Evolutionary conservation across 2,888 invertebrate genomes (phyloP).

Genomic region (Phaedon cochleariae): DNA sequence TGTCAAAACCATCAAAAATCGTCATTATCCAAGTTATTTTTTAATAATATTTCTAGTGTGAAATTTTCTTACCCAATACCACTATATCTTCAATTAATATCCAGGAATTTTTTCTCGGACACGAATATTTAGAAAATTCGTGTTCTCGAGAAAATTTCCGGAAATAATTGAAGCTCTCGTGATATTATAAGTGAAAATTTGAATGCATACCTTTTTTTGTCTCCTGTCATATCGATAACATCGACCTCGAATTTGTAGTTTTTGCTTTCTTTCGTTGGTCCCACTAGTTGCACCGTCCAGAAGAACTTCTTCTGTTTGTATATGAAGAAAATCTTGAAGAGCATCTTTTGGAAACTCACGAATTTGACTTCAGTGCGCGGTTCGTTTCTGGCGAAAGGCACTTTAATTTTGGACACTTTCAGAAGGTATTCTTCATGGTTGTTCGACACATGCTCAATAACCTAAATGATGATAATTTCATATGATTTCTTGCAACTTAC

Average conservation of each 20-base stretch:
- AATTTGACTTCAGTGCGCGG: slow-evolving; percentile 35
- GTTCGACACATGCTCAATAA: slow-evolving; percentile 36
- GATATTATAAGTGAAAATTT: too few species aligned
- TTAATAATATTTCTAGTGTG: too few species aligned
- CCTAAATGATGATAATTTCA: not conserved
- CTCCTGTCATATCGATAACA: slow-evolving; percentile 48
- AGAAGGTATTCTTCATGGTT: slow-evolving; percentile 47
- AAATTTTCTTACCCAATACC: too few species aligned
- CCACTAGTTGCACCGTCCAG: slow-evolving; percentile 52
- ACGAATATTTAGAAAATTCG: too few species aligned
- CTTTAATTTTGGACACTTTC: slow-evolving; percentile 43
- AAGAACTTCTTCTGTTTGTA: slow-evolving; percentile 43
- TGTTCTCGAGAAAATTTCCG: too few species aligned
- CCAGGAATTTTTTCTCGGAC: too few species aligned
- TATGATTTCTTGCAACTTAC: too few species aligned
- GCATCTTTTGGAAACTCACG: slow-evolving; percentile 42
- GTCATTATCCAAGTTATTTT: too few species aligned
- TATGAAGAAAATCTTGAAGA: slow-evolving; percentile 50
- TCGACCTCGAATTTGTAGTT: slow-evolving; percentile 53
- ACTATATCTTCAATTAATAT: too few species aligned
- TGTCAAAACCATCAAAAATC: too few species aligned
- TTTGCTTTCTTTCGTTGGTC: slow-evolving; percentile 42
- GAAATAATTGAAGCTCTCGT: too few species aligned
- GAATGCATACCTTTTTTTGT: slow-evolving; percentile 33
- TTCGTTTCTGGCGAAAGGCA: slow-evolving; percentile 36